Percentiles rank a stretch among this genome's conserved stretches.
These are phyloP conservation scores for Pteropus alecto DNA, from an alignment of 2,113 vertebrate species.

Conservation along the genomic window DNA sequence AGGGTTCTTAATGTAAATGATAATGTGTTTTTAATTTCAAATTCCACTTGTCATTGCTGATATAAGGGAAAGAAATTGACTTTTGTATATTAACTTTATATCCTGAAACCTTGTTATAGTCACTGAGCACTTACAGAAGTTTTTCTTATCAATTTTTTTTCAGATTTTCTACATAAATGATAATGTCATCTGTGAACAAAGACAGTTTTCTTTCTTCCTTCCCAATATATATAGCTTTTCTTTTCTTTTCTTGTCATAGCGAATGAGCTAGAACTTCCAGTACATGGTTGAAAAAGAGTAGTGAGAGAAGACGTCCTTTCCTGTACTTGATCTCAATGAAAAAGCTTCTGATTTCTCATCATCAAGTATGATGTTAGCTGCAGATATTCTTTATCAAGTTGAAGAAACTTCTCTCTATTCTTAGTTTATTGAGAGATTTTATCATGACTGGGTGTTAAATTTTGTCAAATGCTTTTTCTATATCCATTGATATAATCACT, in stretches of 20 bases:
- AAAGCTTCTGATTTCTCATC: neutral
- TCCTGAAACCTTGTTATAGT: neutral
- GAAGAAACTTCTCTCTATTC: neutral
- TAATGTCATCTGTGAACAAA: neutral
- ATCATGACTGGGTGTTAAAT: neutral
- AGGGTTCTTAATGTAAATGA: too few species aligned
- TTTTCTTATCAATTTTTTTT: neutral
- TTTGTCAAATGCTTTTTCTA: neutral
- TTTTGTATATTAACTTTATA: neutral
- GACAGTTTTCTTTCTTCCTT: neutral
- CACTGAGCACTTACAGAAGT: neutral
- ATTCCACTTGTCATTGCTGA: too few species aligned
- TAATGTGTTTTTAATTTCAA: too few species aligned
- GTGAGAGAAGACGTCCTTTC: neutral
- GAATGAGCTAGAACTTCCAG: neutral
- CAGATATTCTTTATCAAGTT: neutral
- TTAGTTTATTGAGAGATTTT: neutral
- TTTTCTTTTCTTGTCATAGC: neutral
- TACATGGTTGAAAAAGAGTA: neutral
- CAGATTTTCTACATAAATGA: neutral
- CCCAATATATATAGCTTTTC: neutral
- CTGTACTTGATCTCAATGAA: neutral
- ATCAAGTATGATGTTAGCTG: neutral
- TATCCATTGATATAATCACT: neutral
- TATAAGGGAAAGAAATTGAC: neutral